Conservation (phyloP, 1,140 invertebrate species). For the Brachionus angularis region DNA sequence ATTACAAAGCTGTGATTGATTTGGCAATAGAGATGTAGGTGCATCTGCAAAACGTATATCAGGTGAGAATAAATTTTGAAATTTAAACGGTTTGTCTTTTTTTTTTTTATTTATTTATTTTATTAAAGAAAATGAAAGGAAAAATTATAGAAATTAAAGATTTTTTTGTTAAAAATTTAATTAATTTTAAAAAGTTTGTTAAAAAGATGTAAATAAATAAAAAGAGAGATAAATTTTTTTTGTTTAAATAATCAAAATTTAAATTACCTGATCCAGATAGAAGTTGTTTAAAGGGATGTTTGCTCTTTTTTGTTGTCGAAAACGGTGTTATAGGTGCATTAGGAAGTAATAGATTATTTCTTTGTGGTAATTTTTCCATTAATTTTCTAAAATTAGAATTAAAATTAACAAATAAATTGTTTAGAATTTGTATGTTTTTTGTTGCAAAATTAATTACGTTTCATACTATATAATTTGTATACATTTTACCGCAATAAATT, state of each 20-base stretch:
- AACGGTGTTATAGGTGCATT: conserved; percentile 36
- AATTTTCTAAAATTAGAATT: conserved; percentile 12
- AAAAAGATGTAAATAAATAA: not conserved
- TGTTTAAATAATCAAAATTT: not conserved
- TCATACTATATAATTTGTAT: too few relatives aligned
- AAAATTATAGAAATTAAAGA: not conserved
- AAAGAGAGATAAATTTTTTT: not conserved
- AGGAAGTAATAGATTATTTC: conserved; percentile 15
- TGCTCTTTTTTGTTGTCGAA: conserved; percentile 30
- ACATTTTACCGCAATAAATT: not conserved
- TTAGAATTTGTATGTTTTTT: too few relatives aligned
- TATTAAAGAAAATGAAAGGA: not conserved
- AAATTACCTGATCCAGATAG: conserved; percentile 31
- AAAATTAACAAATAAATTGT: not conserved
- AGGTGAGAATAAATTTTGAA: conserved; percentile 21
- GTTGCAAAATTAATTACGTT: too few relatives aligned
- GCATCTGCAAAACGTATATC: conserved; percentile 37
- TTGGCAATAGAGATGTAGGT: not conserved
- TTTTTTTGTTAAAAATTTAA: not conserved
- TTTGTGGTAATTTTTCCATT: conserved; percentile 25
- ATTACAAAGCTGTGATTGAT: not conserved
- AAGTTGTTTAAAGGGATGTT: conserved; percentile 29
- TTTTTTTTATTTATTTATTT: too few relatives aligned
- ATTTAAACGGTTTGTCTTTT: conserved; percentile 21
- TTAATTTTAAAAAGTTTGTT: not conserved